Conservation (phyloP, 2,797 vertebrate species). For the Manis pentadactyla region DNA sequence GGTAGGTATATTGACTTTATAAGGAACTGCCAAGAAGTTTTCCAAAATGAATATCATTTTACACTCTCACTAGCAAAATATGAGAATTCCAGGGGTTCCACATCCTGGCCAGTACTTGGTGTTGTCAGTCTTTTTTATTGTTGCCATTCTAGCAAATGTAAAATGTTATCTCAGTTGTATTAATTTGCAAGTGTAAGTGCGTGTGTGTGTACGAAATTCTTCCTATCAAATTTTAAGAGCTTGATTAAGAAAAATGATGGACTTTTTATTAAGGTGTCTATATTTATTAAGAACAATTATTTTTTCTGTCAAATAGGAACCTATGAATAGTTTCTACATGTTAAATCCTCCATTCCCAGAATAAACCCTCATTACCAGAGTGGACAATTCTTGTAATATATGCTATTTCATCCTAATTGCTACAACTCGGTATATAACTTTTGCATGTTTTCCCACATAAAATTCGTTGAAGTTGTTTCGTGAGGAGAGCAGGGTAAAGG, state of each 20-base stretch:
- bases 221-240: neutral
- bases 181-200: neutral
- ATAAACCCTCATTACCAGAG: neutral
- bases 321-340: neutral
- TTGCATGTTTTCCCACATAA: neutral
- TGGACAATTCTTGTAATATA: neutral
- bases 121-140: neutral
- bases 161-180: neutral
- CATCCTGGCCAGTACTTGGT: neutral
- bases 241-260: slow-evolving; percentile 12
- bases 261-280: neutral
- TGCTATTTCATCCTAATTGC: neutral
- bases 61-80: neutral
- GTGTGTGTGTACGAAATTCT: neutral
- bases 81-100: neutral
- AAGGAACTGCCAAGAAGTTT: neutral
- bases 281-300: neutral
- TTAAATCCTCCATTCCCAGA: neutral
- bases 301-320: slow-evolving; percentile 17
- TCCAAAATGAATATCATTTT: neutral
- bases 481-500: neutral
- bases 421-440: neutral
- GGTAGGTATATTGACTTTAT: neutral
- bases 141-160: neutral
- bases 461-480: neutral